phyloP scores from a whole-genome alignment of 2,797 vertebrate genomes.

The Cossypha polioptera region DNA sequence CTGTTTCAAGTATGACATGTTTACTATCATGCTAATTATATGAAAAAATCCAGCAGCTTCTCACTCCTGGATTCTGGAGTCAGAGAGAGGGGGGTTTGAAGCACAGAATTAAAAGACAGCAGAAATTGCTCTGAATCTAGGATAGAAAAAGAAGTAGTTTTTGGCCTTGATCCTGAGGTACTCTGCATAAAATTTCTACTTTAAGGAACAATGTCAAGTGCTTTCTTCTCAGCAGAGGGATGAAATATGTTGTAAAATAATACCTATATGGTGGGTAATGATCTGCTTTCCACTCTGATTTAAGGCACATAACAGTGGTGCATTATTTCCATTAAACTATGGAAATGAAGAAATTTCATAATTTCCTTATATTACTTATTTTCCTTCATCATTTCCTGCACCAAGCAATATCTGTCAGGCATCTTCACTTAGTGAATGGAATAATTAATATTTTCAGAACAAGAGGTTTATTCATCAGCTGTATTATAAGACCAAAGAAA shows the following conservation, averaged over 20 bases:
- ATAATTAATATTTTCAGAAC: constrained; percentile 4
- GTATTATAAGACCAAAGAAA: neutral
- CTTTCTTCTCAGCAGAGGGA: neutral
- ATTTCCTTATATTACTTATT: neutral
- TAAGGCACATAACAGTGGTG: neutral
- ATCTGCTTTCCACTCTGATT: neutral
- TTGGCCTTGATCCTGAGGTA: neutral
- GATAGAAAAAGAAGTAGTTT: neutral
- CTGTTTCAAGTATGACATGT: neutral
- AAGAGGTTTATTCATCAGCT: neutral
- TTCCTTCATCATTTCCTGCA: neutral
- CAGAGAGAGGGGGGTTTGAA: neutral
- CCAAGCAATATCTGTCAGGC: neutral
- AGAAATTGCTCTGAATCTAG: neutral
- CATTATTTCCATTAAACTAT: neutral
- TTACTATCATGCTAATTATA: neutral
- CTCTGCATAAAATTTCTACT: neutral
- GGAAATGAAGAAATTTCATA: neutral
- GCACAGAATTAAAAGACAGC: neutral
- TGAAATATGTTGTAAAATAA: neutral
- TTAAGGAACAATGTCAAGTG: neutral
- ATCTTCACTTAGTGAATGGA: neutral
- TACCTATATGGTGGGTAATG: neutral
- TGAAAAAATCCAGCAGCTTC: neutral
- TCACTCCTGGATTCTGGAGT: neutral